Conservation (phyloP, 2,113 vertebrate genomes). For the Nibea coibor region DNA sequence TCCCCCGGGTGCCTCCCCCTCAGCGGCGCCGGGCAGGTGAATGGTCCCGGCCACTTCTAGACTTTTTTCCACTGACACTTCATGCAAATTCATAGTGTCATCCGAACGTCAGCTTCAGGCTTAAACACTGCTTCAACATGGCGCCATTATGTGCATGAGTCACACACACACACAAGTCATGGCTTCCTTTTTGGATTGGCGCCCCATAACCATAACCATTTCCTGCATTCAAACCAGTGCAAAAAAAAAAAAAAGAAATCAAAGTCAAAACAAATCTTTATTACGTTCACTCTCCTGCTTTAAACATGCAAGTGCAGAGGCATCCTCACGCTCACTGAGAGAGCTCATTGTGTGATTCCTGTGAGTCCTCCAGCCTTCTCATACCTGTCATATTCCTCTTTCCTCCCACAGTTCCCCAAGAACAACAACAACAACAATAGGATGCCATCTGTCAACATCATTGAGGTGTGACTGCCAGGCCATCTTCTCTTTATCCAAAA, state of each 20-base stretch:
- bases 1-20: conserved; percentile 63
- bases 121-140: conserved; percentile 31
- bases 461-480: conserved; percentile 80
- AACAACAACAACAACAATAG: conserved; percentile 81
- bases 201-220: conserved; percentile 46
- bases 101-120: conserved; percentile 48
- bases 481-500: conserved; percentile 50
- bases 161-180: conserved; percentile 25
- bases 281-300: conserved; percentile 7
- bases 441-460: conserved; percentile 84
- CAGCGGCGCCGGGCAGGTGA: conserved; percentile 79
- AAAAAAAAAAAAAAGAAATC: background rate
- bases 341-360: conserved; percentile 28
- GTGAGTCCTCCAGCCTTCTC: conserved; percentile 33
- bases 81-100: conserved; percentile 61
- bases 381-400: conserved; percentile 47
- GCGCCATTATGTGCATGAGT: conserved; percentile 51
- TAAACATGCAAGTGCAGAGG: conserved; percentile 19
- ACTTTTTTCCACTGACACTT: conserved; percentile 45
- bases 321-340: conserved; percentile 59
- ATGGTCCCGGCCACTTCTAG: conserved; percentile 71
- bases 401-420: conserved; percentile 75
- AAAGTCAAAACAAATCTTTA: conserved; percentile 9
- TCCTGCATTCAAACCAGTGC: conserved; percentile 14
- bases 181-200: conserved; percentile 13